Base-by-base conservation (phyloP, 2,888 invertebrate species). In the Oligia fasciuncula region DNA sequence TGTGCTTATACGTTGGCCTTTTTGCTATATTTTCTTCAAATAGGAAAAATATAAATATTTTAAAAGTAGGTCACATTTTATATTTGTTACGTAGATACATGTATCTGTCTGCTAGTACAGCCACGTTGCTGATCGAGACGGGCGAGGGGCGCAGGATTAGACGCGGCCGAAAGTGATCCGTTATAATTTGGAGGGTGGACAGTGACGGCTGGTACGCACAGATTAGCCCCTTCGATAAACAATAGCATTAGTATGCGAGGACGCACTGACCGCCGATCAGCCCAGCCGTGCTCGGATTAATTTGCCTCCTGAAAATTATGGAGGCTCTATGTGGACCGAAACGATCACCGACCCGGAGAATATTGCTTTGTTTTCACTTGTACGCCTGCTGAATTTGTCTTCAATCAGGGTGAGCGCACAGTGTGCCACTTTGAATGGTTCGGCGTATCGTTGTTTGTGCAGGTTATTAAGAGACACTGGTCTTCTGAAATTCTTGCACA, bases 211-310 rank as follows among this genome's bases (percentile, higher is more conserved):
- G 96, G 95, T 93, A 95, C 95, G 96, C 96, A 95, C 95, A 96
- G 96, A 97, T 97, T 97, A 97, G 96, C 95, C 96, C 95, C 95
- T 96, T 96, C 96, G 96, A 97, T 97, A 97, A 97, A 97, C 96
- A 97, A 96, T 96, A 95, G 96, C 95, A 97, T 97, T 97, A 96
- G 96, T 97, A 96, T 96, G 96, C 96, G 95, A 95, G 96, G 94
- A 95, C 95, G 95, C 96, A 94, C 94, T 95, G 96, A 94, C 96
- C 96, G 95, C 94, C 96, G 96, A 96, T 96, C 96, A 94, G 92
- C 90, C 94, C 95, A 92, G 91, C 95, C 95, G 95, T 95, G 95
- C 94, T 92, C 95, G 96, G 96, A 97, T 97, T 96, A 97, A 97
- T 97, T 96, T 96, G 95, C 95, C 95, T 95, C 92, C 95, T 94